phyloP scores from a whole-genome alignment of 2,888 invertebrate species.

The Philaethria dido region DNA sequence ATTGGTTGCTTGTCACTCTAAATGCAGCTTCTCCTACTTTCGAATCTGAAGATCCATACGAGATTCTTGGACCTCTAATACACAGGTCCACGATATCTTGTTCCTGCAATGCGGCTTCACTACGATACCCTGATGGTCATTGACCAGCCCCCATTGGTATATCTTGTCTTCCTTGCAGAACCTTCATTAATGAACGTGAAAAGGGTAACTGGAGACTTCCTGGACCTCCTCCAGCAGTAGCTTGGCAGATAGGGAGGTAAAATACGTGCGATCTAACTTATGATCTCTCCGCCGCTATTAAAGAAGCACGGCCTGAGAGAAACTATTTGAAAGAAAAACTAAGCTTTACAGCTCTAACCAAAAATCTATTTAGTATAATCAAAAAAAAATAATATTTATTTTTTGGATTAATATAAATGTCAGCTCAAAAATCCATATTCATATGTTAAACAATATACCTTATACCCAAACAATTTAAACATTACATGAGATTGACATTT shows the following conservation, averaged over 20 bases:
- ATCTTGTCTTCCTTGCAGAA: conserved; percentile 46
- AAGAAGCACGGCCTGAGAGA: no score
- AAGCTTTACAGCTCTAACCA: neutral
- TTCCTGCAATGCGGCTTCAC: conserved; percentile 71
- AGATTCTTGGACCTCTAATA: conserved; percentile 62
- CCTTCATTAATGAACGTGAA: conserved; percentile 26
- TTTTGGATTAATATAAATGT: neutral
- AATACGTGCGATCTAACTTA: conserved; percentile 66
- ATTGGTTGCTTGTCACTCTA: conserved; percentile 38
- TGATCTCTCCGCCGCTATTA: conserved; percentile 68
- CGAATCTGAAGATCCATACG: conserved; percentile 72
- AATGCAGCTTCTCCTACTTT: conserved; percentile 78
- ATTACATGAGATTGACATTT: conserved; percentile 3
- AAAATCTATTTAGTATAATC: neutral
- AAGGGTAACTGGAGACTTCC: conserved; percentile 60
- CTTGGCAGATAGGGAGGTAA: conserved; percentile 68
- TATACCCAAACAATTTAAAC: no score
- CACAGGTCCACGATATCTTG: conserved; percentile 61
- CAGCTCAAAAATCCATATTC: neutral
- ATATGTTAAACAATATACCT: no score
- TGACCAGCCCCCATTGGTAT: conserved; percentile 65
- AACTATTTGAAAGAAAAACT: conserved; percentile 56
- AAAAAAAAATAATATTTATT: neutral
- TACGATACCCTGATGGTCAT: conserved; percentile 72
- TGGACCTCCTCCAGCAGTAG: conserved; percentile 65